These are phyloP conservation scores for Huso huso DNA, from an alignment of 2,797 vertebrate species.

Conservation along the genomic window DNA sequence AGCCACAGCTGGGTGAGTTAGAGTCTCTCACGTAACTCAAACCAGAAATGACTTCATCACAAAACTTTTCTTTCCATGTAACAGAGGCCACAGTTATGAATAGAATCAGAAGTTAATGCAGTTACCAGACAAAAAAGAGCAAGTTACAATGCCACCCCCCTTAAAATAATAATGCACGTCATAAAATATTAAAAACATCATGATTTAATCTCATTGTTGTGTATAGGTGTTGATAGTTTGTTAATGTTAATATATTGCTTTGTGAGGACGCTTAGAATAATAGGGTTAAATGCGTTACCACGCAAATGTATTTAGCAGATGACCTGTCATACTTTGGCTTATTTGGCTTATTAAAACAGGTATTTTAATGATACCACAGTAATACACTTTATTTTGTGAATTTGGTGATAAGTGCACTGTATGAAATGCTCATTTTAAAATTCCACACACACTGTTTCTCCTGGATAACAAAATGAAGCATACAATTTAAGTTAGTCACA, in stretches of 20 bases:
- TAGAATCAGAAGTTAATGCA: slow-evolving; percentile 44
- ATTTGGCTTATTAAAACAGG: slow-evolving; percentile 33
- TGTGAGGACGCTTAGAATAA: slow-evolving; percentile 17
- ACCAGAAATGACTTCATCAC: slow-evolving; percentile 68
- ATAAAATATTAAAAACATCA: slow-evolving; percentile 20
- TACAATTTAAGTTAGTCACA: slow-evolving; percentile 25
- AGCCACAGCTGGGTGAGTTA: slow-evolving; percentile 55
- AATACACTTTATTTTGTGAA: slow-evolving; percentile 5
- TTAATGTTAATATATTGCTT: slow-evolving; percentile 17
- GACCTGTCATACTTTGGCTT: too few species aligned
- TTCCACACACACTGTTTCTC: slow-evolving; percentile 9
- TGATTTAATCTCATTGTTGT: too few species aligned
- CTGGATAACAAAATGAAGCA: slow-evolving; percentile 34
- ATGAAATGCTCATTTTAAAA: slow-evolving; percentile 11
- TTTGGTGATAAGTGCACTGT: slow-evolving; percentile 3
- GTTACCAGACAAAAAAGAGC: slow-evolving; percentile 42
- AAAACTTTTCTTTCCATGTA: slow-evolving; percentile 44
- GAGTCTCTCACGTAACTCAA: slow-evolving; percentile 62
- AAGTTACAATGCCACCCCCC: slow-evolving; percentile 20
- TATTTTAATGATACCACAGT: slow-evolving; percentile 29
- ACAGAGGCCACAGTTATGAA: slow-evolving; percentile 51
- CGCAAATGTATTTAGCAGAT: too few species aligned
- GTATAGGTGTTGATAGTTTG: too few species aligned
- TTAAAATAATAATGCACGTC: slow-evolving; percentile 26
- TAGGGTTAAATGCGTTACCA: slow-evolving; percentile 27